Evolutionary conservation across 2,797 vertebrate species (phyloP), one percentile per base, ranked within the genome.

Genomic region (Ceryle rudis): DNA sequence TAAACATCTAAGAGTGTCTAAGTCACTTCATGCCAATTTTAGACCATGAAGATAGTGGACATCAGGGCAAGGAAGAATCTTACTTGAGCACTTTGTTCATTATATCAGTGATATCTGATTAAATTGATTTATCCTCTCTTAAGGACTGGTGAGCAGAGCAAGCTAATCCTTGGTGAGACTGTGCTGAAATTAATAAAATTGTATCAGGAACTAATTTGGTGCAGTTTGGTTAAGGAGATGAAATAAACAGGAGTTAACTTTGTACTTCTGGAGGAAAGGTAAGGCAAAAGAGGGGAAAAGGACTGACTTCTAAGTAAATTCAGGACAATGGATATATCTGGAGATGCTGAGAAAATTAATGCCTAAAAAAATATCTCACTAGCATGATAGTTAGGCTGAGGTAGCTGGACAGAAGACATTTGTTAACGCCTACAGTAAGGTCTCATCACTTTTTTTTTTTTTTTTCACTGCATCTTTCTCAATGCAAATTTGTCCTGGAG

Each of bases 401-500:
- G 12, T 58, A 15, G 72, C 47, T 75, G 54, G 49, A 6, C 86
- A 28, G 17, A 66, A 33, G 60, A 62, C 1, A 13, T 47, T 94
- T 67, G 81, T 61, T 55, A 51, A 90, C 55, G 55, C 20, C 39
- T 70, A 42, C 14, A 62, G 23, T 44, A 73, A 61, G 29, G 10
- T 89, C 26, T 37, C 75, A 31, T 41, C 17, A 28, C 0, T 0
- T 14, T 41, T n/a, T 49, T 64, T 18, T 64, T 55, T 41, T 41
- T 74, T 41, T 73, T 41, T 41, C 22, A 25, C 19, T 75, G 23
- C 25, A 28, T 87, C 91, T 78, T 62, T 67, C 57, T 83, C 33
- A 57, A 14, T 47, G 55, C 80, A 79, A 87, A 78, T 85, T 52
- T 81, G 9, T 71, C 29, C n/a, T 12, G 26, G 35, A 72, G 51